Conservation (phyloP, 2,797 vertebrate genomes). For the Mastacembelus armatus region DNA sequence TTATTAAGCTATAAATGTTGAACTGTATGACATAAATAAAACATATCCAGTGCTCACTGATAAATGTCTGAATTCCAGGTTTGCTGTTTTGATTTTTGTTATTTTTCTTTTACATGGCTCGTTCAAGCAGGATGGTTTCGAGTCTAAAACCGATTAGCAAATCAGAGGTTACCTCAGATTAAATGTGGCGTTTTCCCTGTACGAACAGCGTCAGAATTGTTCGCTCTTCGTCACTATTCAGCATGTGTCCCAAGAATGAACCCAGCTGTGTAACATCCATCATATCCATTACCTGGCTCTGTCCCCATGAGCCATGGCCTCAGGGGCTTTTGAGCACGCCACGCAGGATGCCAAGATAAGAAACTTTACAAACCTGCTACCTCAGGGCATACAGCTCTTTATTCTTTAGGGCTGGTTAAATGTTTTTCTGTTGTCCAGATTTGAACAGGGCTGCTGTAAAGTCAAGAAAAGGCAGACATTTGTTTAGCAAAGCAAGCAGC, state of each 20-base stretch:
- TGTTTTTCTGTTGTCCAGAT: conserved; percentile 15
- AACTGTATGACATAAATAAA: background rate
- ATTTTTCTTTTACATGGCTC: background rate
- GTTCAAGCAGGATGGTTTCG: conserved; percentile 1
- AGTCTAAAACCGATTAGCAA: conserved; percentile 10
- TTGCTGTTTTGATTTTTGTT: background rate
- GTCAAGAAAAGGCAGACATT: conserved; percentile 4
- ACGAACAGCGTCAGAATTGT: conserved; percentile 33
- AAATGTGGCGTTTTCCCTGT: conserved; percentile 31
- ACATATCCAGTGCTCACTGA: background rate
- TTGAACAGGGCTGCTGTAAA: conserved; percentile 25
- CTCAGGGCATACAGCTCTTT: conserved; percentile 1
- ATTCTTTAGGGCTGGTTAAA: conserved; percentile 2
- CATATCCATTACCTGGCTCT: conserved; percentile 66
- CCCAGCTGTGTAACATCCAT: conserved; percentile 52
- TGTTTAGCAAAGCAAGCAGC: conserved; percentile 14
- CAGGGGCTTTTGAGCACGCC: conserved; percentile 40
- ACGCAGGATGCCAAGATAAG: conserved; percentile 31
- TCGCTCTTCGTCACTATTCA: conserved; percentile 48
- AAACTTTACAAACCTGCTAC: conserved; percentile 37
- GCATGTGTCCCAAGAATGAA: conserved; percentile 52
- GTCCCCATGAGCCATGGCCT: conserved; percentile 48
- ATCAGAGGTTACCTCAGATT: conserved; percentile 12
- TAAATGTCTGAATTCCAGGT: background rate
- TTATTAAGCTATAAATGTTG: background rate